Evolutionary conservation across 2,888 invertebrate species (phyloP).

Genomic region (Meiosimyza platycephala): DNA sequence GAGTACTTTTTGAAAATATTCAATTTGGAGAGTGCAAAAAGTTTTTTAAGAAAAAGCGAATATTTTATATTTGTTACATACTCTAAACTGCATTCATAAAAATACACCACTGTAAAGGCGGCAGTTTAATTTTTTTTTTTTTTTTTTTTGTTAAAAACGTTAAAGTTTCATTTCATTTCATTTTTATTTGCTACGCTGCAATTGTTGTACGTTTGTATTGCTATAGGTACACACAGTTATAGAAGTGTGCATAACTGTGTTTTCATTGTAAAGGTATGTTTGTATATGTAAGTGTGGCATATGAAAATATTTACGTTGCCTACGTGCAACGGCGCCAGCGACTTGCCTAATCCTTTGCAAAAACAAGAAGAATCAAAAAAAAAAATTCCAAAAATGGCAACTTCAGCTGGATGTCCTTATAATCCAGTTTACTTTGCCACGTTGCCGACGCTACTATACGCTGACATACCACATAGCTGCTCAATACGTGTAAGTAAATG

Average conservation of each 20-base stretch:
- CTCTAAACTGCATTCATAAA: neutral
- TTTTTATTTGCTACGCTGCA: constrained; percentile 43
- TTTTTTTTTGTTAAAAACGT: constrained; percentile 42
- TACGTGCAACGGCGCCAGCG: constrained; percentile 9
- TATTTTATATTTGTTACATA: neutral
- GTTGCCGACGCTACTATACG: constrained; percentile 29
- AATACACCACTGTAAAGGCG: neutral
- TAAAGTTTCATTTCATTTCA: constrained; percentile 51
- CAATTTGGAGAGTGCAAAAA: no score
- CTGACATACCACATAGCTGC: constrained; percentile 35
- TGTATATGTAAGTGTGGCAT: no score
- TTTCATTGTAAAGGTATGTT: neutral
- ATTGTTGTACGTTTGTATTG: constrained; percentile 5
- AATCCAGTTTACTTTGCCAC: constrained; percentile 41
- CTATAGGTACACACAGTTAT: no score
- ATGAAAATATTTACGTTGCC: constrained; percentile 25
- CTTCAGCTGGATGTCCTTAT: constrained; percentile 43
- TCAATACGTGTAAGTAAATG: no score
- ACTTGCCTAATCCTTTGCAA: constrained; percentile 17
- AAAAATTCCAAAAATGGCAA: neutral
- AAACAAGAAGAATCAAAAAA: neutral
- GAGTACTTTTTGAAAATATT: no score
- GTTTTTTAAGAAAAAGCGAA: no score
- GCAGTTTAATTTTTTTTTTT: no score
- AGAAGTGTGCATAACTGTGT: neutral